A percentile compares a stretch with the other conserved stretches of the same genome.
phyloP scores from a whole-genome alignment of 2,797 vertebrate genomes.

The Tragopan temminckii region DNA sequence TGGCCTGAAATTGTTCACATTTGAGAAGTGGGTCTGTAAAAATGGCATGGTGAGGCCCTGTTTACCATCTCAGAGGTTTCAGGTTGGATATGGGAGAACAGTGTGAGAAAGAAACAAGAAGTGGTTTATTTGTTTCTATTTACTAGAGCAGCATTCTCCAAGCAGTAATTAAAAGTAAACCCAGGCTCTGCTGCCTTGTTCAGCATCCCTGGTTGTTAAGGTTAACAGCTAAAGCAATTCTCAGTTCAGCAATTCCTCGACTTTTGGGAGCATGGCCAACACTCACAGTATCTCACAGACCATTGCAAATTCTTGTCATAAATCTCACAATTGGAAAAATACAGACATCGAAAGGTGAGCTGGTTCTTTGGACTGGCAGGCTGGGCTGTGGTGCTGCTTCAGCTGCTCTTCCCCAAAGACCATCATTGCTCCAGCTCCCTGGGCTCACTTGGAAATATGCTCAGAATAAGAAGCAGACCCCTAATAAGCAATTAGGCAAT shows the following conservation, averaged over 20 bases:
- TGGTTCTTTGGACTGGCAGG: neutral
- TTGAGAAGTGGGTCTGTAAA: neutral
- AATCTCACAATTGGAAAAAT: slow-evolving; percentile 23
- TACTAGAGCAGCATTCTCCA: slow-evolving; percentile 27
- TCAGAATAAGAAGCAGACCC: neutral
- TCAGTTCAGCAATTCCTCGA: slow-evolving; percentile 69
- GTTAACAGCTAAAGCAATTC: slow-evolving; percentile 57
- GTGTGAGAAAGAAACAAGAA: neutral
- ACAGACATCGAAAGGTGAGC: slow-evolving; percentile 13
- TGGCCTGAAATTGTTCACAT: neutral
- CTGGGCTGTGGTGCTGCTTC: neutral
- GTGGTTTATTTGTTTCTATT: neutral
- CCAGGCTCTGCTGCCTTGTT: slow-evolving; percentile 32
- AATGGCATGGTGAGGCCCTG: neutral
- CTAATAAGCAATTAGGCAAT: neutral
- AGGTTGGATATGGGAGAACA: neutral
- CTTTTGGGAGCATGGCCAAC: slow-evolving; percentile 51
- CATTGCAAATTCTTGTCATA: slow-evolving; percentile 57
- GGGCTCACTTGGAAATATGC: neutral
- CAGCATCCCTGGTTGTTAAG: slow-evolving; percentile 34
- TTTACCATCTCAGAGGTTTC: neutral
- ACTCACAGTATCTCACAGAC: slow-evolving; percentile 62
- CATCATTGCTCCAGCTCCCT: fast-evolving
- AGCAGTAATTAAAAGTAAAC: slow-evolving; percentile 53
- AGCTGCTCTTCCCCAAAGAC: neutral